Evolutionary conservation across 1,140 invertebrate genomes (phyloP), one percentile per base, ranked within the genome.

Genomic region (Bilobella aurantiaca): DNA sequence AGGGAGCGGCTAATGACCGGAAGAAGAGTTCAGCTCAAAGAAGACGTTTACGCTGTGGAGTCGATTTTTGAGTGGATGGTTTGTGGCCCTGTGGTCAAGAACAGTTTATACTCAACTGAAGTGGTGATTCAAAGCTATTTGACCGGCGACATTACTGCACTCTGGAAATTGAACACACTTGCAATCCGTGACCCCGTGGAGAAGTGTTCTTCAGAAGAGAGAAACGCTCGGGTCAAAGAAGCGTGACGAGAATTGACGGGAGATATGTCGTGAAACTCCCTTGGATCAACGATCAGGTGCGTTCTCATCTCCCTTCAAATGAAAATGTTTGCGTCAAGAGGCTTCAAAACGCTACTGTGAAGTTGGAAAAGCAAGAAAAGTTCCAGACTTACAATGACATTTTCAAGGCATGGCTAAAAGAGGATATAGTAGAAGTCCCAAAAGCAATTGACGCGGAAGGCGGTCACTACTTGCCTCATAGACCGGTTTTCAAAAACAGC

Each of bases 111-210:
- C 8, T 31, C 53, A 28, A 65, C 64, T 16, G 65, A 63, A 2
- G 62, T 47, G 1, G 30, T 47, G 12, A 1, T 53, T 12, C 62
- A 63, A 12, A 62, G 63, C 3, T 63, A 31, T 16, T 53, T 67
- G 18, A 58, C 66, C 1, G 18, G 14, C n/a, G 34, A 67, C 16
- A 62, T 77, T 29, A 60, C 66, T 0, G 73, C 77, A 31, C 71
- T 79, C 18, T 79, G 77, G 75, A 29, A 49, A n/a, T 64, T 78
- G 30, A 76, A 78, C 58, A 68, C 72, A 42, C 29, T 78, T 3
- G 76, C 75, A 30, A 77, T 78, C 46, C 58, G 12, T 12, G 75
- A 79, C 64, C 76, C 76, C 0, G 62, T 68, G 21, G 66, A 74
- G 63, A 75, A 72, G 56, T 58, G 71, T 65, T 57, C 70, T 34